phyloP scores from a whole-genome alignment of 1,140 invertebrate genomes.

The Aphaenogaster floridana region DNA sequence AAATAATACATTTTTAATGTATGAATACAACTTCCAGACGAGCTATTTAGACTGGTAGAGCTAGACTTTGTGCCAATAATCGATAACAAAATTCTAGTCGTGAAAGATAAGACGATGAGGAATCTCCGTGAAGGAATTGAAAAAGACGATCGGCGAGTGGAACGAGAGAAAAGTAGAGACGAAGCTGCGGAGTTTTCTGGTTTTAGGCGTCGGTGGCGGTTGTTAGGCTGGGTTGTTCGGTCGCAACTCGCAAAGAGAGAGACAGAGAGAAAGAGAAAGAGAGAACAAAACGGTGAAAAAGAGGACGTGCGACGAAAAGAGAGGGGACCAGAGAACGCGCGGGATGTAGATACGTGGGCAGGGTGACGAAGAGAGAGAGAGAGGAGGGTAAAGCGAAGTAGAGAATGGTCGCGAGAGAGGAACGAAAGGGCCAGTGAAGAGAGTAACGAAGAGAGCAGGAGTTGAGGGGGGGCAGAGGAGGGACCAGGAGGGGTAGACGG shows the following conservation, averaged over 20 bases:
- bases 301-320: constrained; percentile 54
- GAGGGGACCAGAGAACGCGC: constrained; percentile 65
- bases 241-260: constrained; percentile 59
- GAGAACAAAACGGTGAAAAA: constrained; percentile 57
- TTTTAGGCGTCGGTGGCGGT: constrained; percentile 75
- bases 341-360: constrained; percentile 56
- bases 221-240: constrained; percentile 78
- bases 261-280: constrained; percentile 58
- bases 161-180: constrained; percentile 47
- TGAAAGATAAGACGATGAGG: not conserved
- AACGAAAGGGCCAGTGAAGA: constrained; percentile 53
- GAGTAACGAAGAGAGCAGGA: constrained; percentile 61
- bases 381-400: constrained; percentile 44
- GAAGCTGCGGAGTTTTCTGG: constrained; percentile 74
- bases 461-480: constrained; percentile 26
- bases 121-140: not conserved
- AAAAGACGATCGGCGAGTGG: not conserved
- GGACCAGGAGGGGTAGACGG: constrained; percentile 62
- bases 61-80: not conserved
- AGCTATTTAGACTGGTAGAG: not conserved
- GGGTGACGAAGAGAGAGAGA: constrained; percentile 29
- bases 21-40: not conserved
- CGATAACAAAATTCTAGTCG: constrained; percentile 19
- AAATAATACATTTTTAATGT: not conserved
- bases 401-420: constrained; percentile 56